These are phyloP conservation scores for Zeus faber DNA, from an alignment of 2,113 vertebrate species.

Conservation along the genomic window DNA sequence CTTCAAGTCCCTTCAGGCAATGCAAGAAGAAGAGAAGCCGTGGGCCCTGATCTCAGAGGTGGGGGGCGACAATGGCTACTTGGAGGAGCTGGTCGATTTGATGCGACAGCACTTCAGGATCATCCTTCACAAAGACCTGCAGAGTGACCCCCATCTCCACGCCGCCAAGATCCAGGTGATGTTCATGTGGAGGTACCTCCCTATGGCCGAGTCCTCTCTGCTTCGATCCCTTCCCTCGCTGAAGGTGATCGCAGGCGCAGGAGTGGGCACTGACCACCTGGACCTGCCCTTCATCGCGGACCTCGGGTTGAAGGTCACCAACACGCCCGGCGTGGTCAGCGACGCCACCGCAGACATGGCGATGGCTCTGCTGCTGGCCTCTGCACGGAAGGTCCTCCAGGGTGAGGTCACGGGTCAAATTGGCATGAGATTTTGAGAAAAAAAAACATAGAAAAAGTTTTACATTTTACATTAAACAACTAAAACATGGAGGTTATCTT, in stretches of 20 bases:
- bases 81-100: conserved; percentile 16
- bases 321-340: conserved; percentile 72
- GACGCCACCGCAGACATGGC: conserved; percentile 78
- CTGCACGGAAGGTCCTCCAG: conserved; percentile 75
- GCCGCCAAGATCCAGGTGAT: conserved; percentile 52
- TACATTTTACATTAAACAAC: too few species aligned
- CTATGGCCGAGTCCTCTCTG: conserved; percentile 13
- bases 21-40: conserved; percentile 51
- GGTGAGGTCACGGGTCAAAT: too few species aligned
- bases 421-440: too few species aligned
- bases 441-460: too few species aligned
- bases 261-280: conserved; percentile 80
- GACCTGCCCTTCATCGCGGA: conserved; percentile 72
- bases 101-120: conserved; percentile 42
- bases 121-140: conserved; percentile 43
- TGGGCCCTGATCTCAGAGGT: conserved; percentile 61
- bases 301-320: conserved; percentile 76
- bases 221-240: conserved; percentile 66
- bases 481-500: too few species aligned
- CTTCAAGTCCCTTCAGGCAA: conserved; percentile 7
- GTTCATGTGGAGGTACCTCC: conserved; percentile 25
- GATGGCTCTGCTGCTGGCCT: conserved; percentile 79
- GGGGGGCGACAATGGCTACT: conserved; percentile 4
- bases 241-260: conserved; percentile 73
- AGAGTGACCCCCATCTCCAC: conserved; percentile 32